phyloP scores from a whole-genome alignment of 2,888 invertebrate genomes.

The Lycophotia porphyrea region DNA sequence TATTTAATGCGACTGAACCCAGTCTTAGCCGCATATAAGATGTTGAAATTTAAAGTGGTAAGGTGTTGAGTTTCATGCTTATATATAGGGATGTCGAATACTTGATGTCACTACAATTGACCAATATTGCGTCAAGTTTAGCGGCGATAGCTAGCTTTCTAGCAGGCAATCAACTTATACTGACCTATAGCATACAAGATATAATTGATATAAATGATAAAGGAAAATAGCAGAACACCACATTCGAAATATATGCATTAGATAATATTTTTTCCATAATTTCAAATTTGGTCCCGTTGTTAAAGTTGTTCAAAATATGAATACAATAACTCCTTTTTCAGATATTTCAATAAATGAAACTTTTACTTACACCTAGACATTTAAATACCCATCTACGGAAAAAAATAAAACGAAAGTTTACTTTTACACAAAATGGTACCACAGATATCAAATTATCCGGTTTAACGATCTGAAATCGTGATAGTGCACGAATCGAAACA shows the following conservation, averaged over 20 bases:
- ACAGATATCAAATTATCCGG: conserved; percentile 10
- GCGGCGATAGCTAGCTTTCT: neutral
- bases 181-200: neutral
- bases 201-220: too few relatives aligned
- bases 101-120: conserved; percentile 19
- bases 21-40: conserved; percentile 34
- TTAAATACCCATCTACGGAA: neutral
- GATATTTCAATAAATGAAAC: too few relatives aligned
- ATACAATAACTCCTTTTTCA: too few relatives aligned
- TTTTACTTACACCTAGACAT: too few relatives aligned
- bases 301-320: too few relatives aligned
- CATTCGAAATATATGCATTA: too few relatives aligned
- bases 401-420: neutral
- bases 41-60: conserved; percentile 27
- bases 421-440: neutral
- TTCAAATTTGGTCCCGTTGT: too few relatives aligned
- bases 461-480: conserved; percentile 36
- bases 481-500: conserved; percentile 34
- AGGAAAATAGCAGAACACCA: too few relatives aligned
- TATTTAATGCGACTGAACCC: conserved; percentile 46
- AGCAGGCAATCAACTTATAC: neutral
- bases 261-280: too few relatives aligned
- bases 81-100: conserved; percentile 23
- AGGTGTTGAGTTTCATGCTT: conserved; percentile 32
- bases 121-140: conserved; percentile 13